phyloP scores from a whole-genome alignment of 2,888 invertebrate species.

The Phragmatobia fuliginosa region DNA sequence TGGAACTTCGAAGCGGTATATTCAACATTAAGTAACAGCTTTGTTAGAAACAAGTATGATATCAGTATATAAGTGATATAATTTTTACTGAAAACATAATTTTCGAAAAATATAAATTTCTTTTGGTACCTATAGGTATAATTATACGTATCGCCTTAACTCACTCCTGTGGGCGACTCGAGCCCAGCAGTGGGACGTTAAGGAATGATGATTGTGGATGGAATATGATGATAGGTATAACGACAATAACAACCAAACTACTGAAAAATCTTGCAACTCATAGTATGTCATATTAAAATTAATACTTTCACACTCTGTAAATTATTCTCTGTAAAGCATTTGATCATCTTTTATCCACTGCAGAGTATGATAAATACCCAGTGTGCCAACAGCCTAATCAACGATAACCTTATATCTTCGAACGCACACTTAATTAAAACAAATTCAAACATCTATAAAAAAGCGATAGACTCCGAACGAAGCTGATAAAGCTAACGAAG shows the following conservation, averaged over 20 bases:
- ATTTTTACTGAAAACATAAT: no score
- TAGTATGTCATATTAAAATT: background rate
- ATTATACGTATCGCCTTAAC: no score
- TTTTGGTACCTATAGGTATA: no score
- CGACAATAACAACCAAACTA: no score
- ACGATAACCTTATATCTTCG: slow-evolving; percentile 6
- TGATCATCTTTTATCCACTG: background rate
- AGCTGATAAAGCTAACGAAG: slow-evolving; percentile 60
- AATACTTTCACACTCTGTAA: background rate
- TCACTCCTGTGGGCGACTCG: no score
- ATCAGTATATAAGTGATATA: no score
- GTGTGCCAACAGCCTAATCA: slow-evolving; percentile 3
- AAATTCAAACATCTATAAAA: slow-evolving; percentile 68
- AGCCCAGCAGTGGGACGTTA: no score
- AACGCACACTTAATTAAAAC: slow-evolving; percentile 61
- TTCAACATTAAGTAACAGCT: background rate
- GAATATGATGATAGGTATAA: no score
- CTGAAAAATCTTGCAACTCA: no score
- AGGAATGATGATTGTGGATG: no score
- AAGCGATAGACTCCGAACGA: slow-evolving; percentile 47
- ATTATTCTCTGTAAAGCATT: background rate
- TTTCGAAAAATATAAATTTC: no score
- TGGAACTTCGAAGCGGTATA: background rate
- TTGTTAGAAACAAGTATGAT: no score
- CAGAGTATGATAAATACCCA: background rate